These are phyloP conservation scores for Ditylenchus dipsaci DNA, from an alignment of 1,140 invertebrate genomes.

Conservation along the genomic window DNA sequence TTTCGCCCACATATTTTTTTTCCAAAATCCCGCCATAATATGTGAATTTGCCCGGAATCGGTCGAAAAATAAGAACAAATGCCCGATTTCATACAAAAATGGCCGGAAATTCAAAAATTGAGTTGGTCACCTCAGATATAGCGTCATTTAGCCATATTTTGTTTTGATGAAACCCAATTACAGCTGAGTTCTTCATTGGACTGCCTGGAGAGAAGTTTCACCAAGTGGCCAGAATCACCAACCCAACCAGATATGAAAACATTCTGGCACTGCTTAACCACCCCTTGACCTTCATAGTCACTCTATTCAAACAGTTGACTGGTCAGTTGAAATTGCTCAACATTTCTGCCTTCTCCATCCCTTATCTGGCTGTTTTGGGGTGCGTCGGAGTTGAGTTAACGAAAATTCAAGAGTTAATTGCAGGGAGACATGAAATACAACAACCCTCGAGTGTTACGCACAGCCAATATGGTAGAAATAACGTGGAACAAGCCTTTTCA, in stretches of 20 bases:
- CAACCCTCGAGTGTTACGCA: background rate
- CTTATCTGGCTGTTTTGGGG: background rate
- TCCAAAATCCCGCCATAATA: too few relatives aligned
- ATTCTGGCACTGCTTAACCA: background rate
- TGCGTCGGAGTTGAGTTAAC: too few relatives aligned
- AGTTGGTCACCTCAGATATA: too few relatives aligned
- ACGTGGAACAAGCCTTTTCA: too few relatives aligned
- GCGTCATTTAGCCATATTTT: too few relatives aligned
- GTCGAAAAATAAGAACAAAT: too few relatives aligned
- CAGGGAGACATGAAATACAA: background rate
- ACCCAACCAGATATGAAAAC: background rate
- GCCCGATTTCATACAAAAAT: too few relatives aligned
- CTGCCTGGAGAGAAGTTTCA: background rate
- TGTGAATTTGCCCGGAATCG: too few relatives aligned
- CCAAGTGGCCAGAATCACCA: background rate
- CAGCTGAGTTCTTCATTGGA: background rate
- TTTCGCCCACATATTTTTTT: too few relatives aligned
- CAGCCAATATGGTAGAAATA: background rate
- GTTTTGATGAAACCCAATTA: background rate
- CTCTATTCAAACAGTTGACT: background rate
- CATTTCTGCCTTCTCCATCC: background rate
- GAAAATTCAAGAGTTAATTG: too few relatives aligned
- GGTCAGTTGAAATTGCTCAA: background rate
- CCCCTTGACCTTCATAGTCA: background rate
- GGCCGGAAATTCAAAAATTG: too few relatives aligned